Percentiles rank a stretch among this genome's conserved stretches.
These are phyloP conservation scores for Nycteola revayana DNA, from an alignment of 2,888 invertebrate species.

Conservation along the genomic window DNA sequence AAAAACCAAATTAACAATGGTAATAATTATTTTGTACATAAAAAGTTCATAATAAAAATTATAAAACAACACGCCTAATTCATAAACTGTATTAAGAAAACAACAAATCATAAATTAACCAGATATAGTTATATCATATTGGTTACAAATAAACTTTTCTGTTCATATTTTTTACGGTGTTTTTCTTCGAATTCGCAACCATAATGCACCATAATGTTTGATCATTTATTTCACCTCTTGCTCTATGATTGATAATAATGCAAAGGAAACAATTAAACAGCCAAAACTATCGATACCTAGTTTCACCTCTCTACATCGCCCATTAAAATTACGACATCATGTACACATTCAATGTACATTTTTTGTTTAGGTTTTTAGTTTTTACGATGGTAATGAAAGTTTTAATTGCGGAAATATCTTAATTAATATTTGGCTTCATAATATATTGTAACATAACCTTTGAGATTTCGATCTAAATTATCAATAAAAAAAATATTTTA, in stretches of 20 bases:
- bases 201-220: constrained; percentile 17
- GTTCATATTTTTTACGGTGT: constrained; percentile 16
- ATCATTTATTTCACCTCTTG: constrained; percentile 9
- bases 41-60: constrained; percentile 14
- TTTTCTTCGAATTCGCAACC: constrained; percentile 33
- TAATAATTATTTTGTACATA: constrained; percentile 18
- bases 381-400: too few species aligned
- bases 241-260: neutral
- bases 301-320: neutral
- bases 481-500: too few species aligned
- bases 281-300: constrained; percentile 10
- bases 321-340: too few species aligned
- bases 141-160: constrained; percentile 35
- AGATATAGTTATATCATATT: constrained; percentile 13
- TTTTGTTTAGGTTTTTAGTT: too few species aligned
- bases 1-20: constrained; percentile 25
- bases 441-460: too few species aligned
- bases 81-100: constrained; percentile 19
- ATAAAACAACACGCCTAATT: constrained; percentile 19
- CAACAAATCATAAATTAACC: constrained; percentile 6
- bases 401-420: too few species aligned
- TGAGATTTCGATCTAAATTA: too few species aligned
- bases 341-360: too few species aligned
- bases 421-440: too few species aligned
- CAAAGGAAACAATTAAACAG: constrained; percentile 4